Percentiles rank a stretch among this genome's conserved stretches.
Conservation (phyloP, 1,140 invertebrate species). For the Proales similis region DNA sequence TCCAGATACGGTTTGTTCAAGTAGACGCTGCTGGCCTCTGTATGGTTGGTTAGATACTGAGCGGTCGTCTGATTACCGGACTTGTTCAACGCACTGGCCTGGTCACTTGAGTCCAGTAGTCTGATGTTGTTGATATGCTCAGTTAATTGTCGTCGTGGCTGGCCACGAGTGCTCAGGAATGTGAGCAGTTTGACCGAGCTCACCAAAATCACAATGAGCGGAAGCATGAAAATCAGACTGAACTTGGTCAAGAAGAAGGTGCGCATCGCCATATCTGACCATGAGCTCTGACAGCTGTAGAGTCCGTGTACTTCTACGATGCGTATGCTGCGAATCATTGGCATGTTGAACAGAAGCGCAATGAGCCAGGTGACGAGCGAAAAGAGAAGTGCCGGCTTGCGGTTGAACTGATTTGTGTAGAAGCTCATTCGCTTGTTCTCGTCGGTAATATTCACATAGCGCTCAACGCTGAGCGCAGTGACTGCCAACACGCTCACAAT, state of each 20-base stretch:
- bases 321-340: slow-evolving; percentile 11
- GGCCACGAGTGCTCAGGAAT: slow-evolving; percentile 30
- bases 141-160: too few relatives aligned
- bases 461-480: slow-evolving; percentile 17
- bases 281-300: not conserved
- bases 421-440: slow-evolving; percentile 6
- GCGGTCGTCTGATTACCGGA: not conserved
- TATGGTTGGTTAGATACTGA: not conserved
- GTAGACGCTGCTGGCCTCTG: not conserved
- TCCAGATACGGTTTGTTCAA: not conserved
- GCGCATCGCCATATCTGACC: not conserved
- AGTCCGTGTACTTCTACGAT: not conserved
- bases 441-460: slow-evolving; percentile 30
- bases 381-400: slow-evolving; percentile 1
- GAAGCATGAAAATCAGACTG: slow-evolving; percentile 3
- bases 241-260: slow-evolving; percentile 23
- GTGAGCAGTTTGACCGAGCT: slow-evolving; percentile 27
- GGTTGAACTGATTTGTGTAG: slow-evolving; percentile 29
- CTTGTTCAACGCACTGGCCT: not conserved
- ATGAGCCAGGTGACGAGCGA: not conserved
- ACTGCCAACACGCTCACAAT: slow-evolving; percentile 26
- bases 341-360: not conserved
- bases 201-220: not conserved
- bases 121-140: not conserved
- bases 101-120: not conserved